Evolutionary conservation across 2,113 vertebrate genomes (phyloP).

Genomic region (Protobothrops mucrosquamatus): DNA sequence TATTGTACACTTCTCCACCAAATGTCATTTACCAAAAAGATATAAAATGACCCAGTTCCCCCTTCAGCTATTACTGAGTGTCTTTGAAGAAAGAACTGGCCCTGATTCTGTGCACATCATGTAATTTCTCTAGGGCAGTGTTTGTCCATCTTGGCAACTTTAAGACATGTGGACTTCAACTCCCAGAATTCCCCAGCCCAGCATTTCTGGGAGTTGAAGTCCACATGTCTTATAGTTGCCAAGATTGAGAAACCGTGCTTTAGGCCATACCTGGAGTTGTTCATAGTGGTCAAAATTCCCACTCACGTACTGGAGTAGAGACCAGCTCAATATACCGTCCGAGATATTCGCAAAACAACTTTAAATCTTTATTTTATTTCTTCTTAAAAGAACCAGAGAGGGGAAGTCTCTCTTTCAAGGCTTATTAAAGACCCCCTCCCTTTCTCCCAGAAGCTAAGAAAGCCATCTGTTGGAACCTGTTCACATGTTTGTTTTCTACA

Average conservation of each 20-base stretch:
- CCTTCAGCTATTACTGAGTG: neutral
- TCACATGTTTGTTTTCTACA: conserved; percentile 98
- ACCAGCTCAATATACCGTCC: neutral
- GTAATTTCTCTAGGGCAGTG: neutral
- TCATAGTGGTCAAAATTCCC: neutral
- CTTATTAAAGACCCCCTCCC: conserved; percentile 68
- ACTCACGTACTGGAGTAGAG: neutral
- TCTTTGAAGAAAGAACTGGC: neutral
- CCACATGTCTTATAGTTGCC: neutral
- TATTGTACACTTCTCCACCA: neutral
- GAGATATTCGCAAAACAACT: neutral
- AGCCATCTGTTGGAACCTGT: conserved; percentile 98
- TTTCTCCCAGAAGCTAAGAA: conserved; percentile 84
- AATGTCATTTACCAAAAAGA: neutral
- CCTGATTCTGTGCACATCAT: neutral
- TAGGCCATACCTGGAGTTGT: neutral
- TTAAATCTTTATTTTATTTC: conserved; percentile 23
- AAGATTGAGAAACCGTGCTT: neutral
- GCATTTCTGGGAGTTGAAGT: neutral
- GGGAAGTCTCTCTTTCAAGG: conserved; percentile 69
- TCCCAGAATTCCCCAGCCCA: too few relatives aligned
- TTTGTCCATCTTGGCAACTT: neutral
- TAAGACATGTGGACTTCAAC: neutral
- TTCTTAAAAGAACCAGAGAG: conserved; percentile 54
- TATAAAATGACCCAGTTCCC: neutral